Percentiles rank a stretch among this genome's conserved stretches.
Evolutionary conservation across 2,113 vertebrate genomes (phyloP).

Genomic region (Peromyscus californicus): DNA sequence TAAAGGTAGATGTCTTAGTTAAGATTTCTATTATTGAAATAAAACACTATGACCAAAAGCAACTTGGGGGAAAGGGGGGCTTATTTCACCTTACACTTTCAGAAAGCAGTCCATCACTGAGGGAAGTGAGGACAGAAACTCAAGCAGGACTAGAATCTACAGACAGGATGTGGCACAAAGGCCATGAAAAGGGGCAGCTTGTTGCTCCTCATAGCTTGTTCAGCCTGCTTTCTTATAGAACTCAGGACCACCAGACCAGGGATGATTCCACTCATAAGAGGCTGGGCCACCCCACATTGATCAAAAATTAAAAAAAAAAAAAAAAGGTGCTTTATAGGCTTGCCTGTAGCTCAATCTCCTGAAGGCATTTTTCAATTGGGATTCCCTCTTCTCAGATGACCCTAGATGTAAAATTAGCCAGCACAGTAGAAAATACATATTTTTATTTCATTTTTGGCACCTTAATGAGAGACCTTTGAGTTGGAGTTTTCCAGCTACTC

Average conservation of each 20-base stretch:
- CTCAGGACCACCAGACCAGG: too few relatives aligned
- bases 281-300: not conserved
- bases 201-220: not conserved
- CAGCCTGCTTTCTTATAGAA: not conserved
- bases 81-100: not conserved
- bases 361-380: not conserved
- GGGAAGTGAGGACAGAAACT: not conserved
- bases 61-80: not conserved
- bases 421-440: not conserved
- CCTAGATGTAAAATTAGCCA: not conserved
- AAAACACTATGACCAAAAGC: not conserved
- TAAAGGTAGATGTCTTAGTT: not conserved
- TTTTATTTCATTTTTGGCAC: not conserved
- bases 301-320: not conserved
- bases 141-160: fast-evolving
- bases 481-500: not conserved
- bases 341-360: not conserved
- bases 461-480: not conserved
- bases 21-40: not conserved
- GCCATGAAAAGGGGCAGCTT: not conserved
- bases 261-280: not conserved
- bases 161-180: not conserved
- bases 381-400: not conserved
- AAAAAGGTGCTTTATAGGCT: not conserved
- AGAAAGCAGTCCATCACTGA: not conserved